phyloP scores from a whole-genome alignment of 2,888 invertebrate genomes.

The Priocnemis perturbator region DNA sequence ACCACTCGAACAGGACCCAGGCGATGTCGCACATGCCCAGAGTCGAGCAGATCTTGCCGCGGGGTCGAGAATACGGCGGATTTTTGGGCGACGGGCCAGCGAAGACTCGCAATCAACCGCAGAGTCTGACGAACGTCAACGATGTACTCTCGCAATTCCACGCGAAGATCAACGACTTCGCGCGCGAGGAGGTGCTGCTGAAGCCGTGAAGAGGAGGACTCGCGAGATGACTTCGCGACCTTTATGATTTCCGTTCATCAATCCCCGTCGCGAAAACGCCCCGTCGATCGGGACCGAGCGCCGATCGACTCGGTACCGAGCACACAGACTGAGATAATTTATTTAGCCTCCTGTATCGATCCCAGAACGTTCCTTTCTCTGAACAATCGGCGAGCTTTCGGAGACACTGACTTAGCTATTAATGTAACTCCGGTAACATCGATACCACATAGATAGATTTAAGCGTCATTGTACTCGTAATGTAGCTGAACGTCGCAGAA shows the following conservation, averaged over 20 bases:
- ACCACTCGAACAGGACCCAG: constrained; percentile 45
- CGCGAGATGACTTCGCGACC: constrained; percentile 2
- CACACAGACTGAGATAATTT: constrained; percentile 55
- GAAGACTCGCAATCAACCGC: constrained; percentile 40
- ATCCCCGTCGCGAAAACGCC: too few relatives aligned
- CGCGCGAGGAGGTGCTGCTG: constrained; percentile 65
- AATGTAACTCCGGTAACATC: constrained; percentile 18
- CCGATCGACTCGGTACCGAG: background rate
- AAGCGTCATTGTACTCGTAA: constrained; percentile 3
- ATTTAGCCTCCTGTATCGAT: constrained; percentile 34
- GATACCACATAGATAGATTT: background rate
- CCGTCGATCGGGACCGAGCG: too few relatives aligned
- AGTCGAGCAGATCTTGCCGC: constrained; percentile 37
- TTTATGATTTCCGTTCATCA: background rate
- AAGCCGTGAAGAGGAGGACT: constrained; percentile 58
- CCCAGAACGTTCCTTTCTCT: constrained; percentile 36
- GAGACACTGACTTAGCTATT: constrained; percentile 30
- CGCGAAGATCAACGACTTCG: constrained; percentile 59
- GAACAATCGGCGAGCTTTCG: constrained; percentile 30
- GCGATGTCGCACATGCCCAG: constrained; percentile 17
- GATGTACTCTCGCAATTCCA: constrained; percentile 52
- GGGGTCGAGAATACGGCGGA: constrained; percentile 35
- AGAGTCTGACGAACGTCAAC: constrained; percentile 54
- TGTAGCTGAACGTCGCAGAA: constrained; percentile 13
- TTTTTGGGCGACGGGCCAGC: constrained; percentile 53